A percentile compares a stretch with the other conserved stretches of the same genome.
These are phyloP conservation scores for Cistogaster globosa DNA, from an alignment of 2,888 invertebrate species.

Conservation along the genomic window DNA sequence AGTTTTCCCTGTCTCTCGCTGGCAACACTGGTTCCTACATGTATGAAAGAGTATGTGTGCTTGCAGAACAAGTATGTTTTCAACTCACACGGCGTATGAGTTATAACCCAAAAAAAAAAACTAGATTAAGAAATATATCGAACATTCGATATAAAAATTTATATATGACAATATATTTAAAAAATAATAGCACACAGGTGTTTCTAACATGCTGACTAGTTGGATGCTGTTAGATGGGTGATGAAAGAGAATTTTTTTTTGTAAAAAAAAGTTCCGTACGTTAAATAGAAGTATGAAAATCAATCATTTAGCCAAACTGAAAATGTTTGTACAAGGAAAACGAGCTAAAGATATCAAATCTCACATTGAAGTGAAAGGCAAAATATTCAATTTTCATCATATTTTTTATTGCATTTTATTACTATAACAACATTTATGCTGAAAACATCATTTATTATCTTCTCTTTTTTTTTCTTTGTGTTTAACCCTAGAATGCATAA, in stretches of 20 bases:
- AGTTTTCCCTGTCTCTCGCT: too few relatives aligned
- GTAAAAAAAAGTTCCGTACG: conserved; percentile 73
- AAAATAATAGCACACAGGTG: conserved; percentile 82
- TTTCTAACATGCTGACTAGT: conserved; percentile 66
- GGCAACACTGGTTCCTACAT: conserved; percentile 1
- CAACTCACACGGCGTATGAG: conserved; percentile 66
- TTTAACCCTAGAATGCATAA: too few relatives aligned
- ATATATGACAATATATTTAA: conserved; percentile 77
- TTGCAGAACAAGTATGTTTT: conserved; percentile 15
- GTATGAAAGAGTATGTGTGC: not conserved
- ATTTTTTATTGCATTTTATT: conserved; percentile 31
- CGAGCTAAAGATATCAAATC: conserved; percentile 66
- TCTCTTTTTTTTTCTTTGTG: not conserved
- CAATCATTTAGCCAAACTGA: conserved; percentile 74
- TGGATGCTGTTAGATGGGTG: conserved; percentile 59
- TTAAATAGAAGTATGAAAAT: conserved; percentile 69
- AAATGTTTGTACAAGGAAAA: conserved; percentile 49
- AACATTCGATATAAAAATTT: conserved; percentile 61
- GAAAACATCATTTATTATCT: conserved; percentile 67
- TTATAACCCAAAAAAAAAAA: conserved; percentile 63
- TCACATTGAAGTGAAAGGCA: conserved; percentile 61
- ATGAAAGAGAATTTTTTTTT: conserved; percentile 72
- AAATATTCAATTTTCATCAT: conserved; percentile 60
- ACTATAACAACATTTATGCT: conserved; percentile 60
- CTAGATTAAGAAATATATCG: conserved; percentile 69